Conservation (phyloP, 1,140 invertebrate genomes). For the Musca domestica region DNA sequence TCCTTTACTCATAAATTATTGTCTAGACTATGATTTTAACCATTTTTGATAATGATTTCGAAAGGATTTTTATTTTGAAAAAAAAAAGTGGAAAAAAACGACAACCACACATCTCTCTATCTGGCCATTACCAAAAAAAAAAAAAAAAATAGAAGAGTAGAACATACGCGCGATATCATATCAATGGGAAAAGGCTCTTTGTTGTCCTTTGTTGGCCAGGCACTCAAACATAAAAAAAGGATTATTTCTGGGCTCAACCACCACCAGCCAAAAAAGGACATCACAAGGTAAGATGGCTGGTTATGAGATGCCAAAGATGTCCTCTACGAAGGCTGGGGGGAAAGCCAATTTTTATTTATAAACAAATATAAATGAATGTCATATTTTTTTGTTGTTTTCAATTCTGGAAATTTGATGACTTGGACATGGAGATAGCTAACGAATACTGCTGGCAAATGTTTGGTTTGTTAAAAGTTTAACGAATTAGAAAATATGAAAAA, state of each 20-base stretch:
- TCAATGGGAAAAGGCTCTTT: constrained; percentile 13
- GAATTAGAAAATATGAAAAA: constrained; percentile 14
- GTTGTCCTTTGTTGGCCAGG: neutral
- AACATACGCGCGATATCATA: constrained; percentile 21
- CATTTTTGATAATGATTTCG: constrained; percentile 52
- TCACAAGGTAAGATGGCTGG: neutral
- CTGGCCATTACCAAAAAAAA: too few species aligned
- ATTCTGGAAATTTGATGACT: neutral
- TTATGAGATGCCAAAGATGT: neutral
- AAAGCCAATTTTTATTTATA: constrained; percentile 22
- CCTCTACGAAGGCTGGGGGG: neutral
- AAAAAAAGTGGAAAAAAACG: too few species aligned
- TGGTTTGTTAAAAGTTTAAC: constrained; percentile 21
- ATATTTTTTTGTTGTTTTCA: neutral
- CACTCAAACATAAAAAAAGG: constrained; percentile 6
- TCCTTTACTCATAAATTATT: constrained; percentile 52
- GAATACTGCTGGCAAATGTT: neutral
- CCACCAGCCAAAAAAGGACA: constrained; percentile 10
- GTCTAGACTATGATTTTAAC: constrained; percentile 55
- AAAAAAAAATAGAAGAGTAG: too few species aligned
- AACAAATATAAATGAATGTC: constrained; percentile 22
- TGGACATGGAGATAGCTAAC: neutral
- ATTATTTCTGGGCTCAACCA: neutral
- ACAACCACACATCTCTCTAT: too few species aligned
- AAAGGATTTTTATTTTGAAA: constrained; percentile 5